Conservation (phyloP, 2,888 invertebrate genomes). For the Eucera pruinosa region DNA sequence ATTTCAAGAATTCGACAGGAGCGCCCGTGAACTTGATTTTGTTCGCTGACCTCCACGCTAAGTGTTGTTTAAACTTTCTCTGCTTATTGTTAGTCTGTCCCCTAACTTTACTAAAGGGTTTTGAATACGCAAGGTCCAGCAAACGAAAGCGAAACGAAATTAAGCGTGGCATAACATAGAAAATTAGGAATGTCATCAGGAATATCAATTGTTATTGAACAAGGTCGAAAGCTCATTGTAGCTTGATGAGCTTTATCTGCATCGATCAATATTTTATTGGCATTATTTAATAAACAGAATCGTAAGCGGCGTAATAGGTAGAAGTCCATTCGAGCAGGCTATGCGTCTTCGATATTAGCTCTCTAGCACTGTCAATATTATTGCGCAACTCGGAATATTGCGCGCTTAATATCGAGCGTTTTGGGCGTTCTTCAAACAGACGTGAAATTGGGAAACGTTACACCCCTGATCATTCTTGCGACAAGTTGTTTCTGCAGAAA, state of each 20-base stretch:
- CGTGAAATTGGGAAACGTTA: slow-evolving; percentile 26
- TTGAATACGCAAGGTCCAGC: not conserved
- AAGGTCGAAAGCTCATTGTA: slow-evolving; percentile 4
- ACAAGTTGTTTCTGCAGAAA: not conserved
- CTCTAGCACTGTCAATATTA: slow-evolving; percentile 53
- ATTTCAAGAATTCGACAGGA: slow-evolving; percentile 51
- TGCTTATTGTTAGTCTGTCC: not conserved
- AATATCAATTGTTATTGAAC: not conserved
- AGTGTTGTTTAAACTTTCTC: slow-evolving; percentile 49
- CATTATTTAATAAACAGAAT: slow-evolving; percentile 40
- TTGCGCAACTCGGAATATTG: slow-evolving; percentile 64
- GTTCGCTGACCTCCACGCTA: slow-evolving; percentile 38
- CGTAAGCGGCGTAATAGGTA: slow-evolving; percentile 14
- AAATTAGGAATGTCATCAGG: not conserved
- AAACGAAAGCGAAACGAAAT: not conserved
- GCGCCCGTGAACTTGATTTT: slow-evolving; percentile 61
- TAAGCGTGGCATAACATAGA: no score
- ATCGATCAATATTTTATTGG: slow-evolving; percentile 23
- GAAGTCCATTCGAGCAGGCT: slow-evolving; percentile 26
- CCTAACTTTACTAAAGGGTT: slow-evolving; percentile 38
- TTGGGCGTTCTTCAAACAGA: slow-evolving; percentile 42
- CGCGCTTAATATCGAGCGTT: slow-evolving; percentile 59
- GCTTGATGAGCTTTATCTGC: slow-evolving; percentile 35
- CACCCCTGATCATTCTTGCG: slow-evolving; percentile 2
- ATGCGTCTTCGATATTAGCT: slow-evolving; percentile 46